Percentiles rank a stretch among this genome's conserved stretches.
phyloP scores from a whole-genome alignment of 2,113 vertebrate species.

The Capra hircus region DNA sequence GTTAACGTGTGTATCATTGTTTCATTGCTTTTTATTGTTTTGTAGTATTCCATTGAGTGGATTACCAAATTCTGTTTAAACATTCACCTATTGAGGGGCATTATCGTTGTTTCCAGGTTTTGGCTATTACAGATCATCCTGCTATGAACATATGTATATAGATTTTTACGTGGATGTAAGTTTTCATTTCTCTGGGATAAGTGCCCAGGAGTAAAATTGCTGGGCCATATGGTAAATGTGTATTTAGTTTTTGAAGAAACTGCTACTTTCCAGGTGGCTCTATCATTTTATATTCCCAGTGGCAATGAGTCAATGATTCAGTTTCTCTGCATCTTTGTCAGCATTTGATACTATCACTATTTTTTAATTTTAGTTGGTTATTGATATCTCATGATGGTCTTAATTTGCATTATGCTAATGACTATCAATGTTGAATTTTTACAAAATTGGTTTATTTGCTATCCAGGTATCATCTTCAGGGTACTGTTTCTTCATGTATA shows the following conservation, averaged over 20 bases:
- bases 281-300: slow-evolving; percentile 16
- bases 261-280: neutral
- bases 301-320: neutral
- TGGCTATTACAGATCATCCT: neutral
- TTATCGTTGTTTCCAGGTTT: neutral
- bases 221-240: neutral
- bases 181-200: slow-evolving; percentile 31
- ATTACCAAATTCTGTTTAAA: neutral
- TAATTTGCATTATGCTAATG: slow-evolving; percentile 16
- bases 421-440: neutral
- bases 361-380: neutral
- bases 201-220: slow-evolving; percentile 8
- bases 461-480: neutral
- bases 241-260: neutral
- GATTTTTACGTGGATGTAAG: neutral
- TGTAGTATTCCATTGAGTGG: neutral
- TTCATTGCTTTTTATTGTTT: neutral
- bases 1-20: neutral
- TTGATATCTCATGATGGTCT: neutral
- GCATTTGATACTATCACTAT: neutral
- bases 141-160: neutral
- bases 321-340: neutral
- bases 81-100: neutral
- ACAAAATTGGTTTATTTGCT: neutral
- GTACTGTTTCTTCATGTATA: neutral